Percentiles rank a stretch among this genome's conserved stretches.
These are phyloP conservation scores for Geococcyx californianus DNA, from an alignment of 2,113 vertebrate genomes.

Conservation along the genomic window DNA sequence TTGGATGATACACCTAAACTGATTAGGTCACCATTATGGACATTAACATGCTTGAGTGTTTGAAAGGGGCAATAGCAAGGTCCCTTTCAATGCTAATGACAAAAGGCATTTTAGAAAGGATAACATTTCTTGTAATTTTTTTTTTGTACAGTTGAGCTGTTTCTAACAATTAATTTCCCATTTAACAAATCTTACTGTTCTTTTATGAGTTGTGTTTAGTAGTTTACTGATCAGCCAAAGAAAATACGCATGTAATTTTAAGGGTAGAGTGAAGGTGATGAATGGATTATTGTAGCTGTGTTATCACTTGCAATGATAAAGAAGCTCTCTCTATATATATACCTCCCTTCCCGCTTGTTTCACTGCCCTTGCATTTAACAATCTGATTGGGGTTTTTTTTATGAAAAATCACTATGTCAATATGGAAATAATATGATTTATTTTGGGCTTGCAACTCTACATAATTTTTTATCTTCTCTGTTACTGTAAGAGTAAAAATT, in stretches of 20 bases:
- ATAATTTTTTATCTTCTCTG: not conserved
- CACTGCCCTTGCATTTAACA: not conserved
- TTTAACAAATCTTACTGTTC: not conserved
- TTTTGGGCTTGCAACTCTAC: not conserved
- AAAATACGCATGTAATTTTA: not conserved
- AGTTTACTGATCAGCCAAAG: constrained; percentile 48
- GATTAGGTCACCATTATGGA: constrained; percentile 45
- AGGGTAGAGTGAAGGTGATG: not conserved
- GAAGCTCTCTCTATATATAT: not conserved
- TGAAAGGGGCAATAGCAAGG: constrained; percentile 39
- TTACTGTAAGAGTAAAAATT: not conserved
- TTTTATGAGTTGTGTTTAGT: constrained; percentile 18
- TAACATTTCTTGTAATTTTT: not conserved
- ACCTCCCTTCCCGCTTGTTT: not conserved
- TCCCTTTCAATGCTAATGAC: constrained; percentile 38
- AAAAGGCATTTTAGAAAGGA: constrained; percentile 59
- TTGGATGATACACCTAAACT: constrained; percentile 40
- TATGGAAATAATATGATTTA: not conserved
- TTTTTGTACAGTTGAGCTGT: not conserved
- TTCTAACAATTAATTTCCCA: constrained; percentile 35
- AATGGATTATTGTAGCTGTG: not conserved
- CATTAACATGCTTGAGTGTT: constrained; percentile 57
- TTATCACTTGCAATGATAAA: not conserved
- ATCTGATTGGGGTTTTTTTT: not conserved
- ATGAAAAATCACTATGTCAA: not conserved